These are phyloP conservation scores for Phaedon cochleariae DNA, from an alignment of 2,888 invertebrate species.

Conservation along the genomic window DNA sequence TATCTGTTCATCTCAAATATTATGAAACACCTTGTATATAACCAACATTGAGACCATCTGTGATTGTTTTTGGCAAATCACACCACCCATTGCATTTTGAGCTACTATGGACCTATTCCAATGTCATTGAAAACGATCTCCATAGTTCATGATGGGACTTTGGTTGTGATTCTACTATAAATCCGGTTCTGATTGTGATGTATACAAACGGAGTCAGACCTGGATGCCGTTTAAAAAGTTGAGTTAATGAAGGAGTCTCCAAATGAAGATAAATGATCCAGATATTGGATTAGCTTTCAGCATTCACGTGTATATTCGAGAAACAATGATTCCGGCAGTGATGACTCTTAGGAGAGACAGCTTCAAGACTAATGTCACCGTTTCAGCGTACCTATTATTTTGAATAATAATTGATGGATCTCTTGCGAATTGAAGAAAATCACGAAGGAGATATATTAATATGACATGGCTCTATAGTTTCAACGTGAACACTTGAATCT, in stretches of 20 bases:
- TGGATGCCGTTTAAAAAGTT: constrained; percentile 60
- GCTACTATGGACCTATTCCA: too few relatives aligned
- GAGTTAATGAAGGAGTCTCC: constrained; percentile 62
- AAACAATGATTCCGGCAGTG: constrained; percentile 49
- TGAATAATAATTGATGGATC: constrained; percentile 34
- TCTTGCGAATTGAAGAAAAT: not conserved
- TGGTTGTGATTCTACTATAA: too few relatives aligned
- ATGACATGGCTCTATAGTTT: too few relatives aligned
- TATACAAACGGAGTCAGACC: constrained; percentile 55
- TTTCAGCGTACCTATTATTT: constrained; percentile 35
- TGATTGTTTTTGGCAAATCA: too few relatives aligned
- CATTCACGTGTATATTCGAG: constrained; percentile 53
- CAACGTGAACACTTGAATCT: too few relatives aligned
- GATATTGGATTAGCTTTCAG: constrained; percentile 63
- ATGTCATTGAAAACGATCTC: too few relatives aligned
- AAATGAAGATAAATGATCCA: constrained; percentile 65
- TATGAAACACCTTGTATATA: too few relatives aligned
- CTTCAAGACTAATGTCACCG: constrained; percentile 31
- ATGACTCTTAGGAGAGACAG: constrained; percentile 26
- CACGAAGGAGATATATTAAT: not conserved
- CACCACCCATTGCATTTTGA: too few relatives aligned
- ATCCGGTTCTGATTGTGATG: constrained; percentile 32
- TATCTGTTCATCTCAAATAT: too few relatives aligned
- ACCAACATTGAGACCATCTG: too few relatives aligned
- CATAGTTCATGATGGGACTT: too few relatives aligned